phyloP scores from a whole-genome alignment of 2,113 vertebrate genomes.

The Fulmarus glacialis region DNA sequence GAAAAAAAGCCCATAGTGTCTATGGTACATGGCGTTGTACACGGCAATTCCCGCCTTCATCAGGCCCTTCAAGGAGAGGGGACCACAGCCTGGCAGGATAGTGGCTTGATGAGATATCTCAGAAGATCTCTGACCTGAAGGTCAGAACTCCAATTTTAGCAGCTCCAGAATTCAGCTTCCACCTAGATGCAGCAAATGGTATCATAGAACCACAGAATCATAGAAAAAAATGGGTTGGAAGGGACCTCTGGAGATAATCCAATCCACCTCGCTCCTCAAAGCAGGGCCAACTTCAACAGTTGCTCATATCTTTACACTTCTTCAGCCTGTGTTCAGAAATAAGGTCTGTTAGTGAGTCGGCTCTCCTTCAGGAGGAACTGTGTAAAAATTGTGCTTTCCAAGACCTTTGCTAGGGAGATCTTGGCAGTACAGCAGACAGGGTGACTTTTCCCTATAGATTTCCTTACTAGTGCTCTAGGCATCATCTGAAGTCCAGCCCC shows the following conservation, averaged over 20 bases:
- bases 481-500: not conserved
- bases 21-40: not conserved
- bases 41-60: not conserved
- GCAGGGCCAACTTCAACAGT: constrained; percentile 46
- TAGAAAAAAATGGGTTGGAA: not conserved
- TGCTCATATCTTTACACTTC: constrained; percentile 45
- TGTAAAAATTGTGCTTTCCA: not conserved
- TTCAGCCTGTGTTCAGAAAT: constrained; percentile 31
- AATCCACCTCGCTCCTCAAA: constrained; percentile 5
- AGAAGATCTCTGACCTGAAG: not conserved
- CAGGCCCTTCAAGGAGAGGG: not conserved
- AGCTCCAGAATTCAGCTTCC: not conserved
- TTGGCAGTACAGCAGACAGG: not conserved
- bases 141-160: not conserved
- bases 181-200: not conserved
- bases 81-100: not conserved
- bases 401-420: not conserved
- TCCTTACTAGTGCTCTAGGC: not conserved
- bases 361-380: not conserved
- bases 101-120: not conserved
- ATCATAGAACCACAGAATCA: not conserved
- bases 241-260: constrained; percentile 2
- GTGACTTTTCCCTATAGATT: not conserved
- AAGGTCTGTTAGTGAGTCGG: not conserved
- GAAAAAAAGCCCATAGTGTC: not conserved